Conservation (phyloP, 35 echinoderm and acorn worm species). For the Strongylocentrotus purpuratus region DNA sequence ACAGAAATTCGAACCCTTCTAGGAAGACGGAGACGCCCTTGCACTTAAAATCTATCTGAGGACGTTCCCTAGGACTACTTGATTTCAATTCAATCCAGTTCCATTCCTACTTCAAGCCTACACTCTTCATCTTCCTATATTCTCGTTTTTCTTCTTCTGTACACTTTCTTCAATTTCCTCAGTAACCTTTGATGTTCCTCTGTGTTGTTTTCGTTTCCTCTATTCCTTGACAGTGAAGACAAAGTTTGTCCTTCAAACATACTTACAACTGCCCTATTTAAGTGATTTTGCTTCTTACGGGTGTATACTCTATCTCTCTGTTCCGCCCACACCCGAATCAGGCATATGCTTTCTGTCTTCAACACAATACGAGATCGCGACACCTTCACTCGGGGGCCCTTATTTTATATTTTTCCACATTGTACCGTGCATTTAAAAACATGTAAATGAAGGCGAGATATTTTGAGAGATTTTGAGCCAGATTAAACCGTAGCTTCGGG, state of each 20-base stretch:
- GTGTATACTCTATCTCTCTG: background rate
- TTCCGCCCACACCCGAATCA: background rate
- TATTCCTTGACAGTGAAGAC: background rate
- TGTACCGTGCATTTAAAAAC: constrained; percentile 33
- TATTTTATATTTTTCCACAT: constrained; percentile 42
- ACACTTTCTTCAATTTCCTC: background rate
- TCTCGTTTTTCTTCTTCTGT: background rate
- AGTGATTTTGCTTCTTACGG: background rate
- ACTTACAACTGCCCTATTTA: background rate
- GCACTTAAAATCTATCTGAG: background rate
- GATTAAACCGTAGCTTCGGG: constrained; percentile 49
- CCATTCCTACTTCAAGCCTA: background rate
- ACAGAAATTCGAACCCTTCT: background rate
- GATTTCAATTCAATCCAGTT: background rate
- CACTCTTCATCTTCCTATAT: background rate
- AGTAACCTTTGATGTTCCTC: background rate
- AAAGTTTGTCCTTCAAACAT: background rate
- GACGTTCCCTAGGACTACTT: background rate
- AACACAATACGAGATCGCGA: background rate
- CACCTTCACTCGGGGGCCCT: constrained; percentile 29
- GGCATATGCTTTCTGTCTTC: background rate
- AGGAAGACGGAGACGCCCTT: background rate
- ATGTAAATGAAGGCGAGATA: constrained; percentile 51
- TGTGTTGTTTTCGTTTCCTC: background rate
- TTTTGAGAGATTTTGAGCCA: constrained; percentile 51